Evolutionary conservation across 2,113 vertebrate species (phyloP).

Genomic region (Numenius arquata): DNA sequence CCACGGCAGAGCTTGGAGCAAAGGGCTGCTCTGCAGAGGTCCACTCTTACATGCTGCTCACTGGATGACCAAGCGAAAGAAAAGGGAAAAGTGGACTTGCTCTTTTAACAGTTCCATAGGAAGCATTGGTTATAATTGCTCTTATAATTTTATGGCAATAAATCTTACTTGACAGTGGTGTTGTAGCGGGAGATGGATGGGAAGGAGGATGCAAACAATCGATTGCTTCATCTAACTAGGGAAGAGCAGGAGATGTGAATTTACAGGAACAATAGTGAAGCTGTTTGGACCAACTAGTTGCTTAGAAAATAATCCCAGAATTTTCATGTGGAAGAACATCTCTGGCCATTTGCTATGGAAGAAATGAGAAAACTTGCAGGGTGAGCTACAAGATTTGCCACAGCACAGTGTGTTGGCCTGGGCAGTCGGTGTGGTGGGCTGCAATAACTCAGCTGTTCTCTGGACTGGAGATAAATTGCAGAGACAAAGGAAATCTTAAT

Average conservation of each 20-base stretch:
- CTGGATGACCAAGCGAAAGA: background rate
- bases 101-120: background rate
- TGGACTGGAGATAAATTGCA: background rate
- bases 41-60: background rate
- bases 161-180: conserved; percentile 8
- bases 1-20: background rate
- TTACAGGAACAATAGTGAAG: background rate
- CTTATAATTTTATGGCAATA: conserved; percentile 1
- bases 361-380: background rate
- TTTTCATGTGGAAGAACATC: background rate
- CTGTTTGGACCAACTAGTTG: background rate
- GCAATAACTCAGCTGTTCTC: background rate
- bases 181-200: conserved; percentile 6
- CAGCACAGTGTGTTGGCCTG: background rate
- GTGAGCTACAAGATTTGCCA: background rate
- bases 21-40: background rate
- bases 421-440: fast-evolving
- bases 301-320: background rate
- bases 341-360: background rate
- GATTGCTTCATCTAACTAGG: background rate
- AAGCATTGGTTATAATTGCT: background rate
- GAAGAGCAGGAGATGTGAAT: background rate
- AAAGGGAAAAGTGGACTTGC: background rate
- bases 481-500: background rate
- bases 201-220: background rate